Base-by-base conservation (phyloP, 2,888 invertebrate species). In the Himalopsyche kuldschensis region DNA sequence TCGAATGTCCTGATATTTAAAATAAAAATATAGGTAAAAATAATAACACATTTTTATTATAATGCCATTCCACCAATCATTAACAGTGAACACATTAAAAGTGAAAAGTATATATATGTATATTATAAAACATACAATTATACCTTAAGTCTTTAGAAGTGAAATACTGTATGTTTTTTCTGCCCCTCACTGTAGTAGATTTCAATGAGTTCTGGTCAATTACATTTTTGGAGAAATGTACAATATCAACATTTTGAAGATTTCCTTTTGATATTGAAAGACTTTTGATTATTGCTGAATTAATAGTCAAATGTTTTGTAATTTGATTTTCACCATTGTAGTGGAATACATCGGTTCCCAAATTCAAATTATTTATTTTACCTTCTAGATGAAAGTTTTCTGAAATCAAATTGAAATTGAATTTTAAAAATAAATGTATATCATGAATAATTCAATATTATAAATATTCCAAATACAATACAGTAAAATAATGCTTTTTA, bases 271-370 rank as follows among this genome's bases (percentile, higher is more conserved):
- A 87, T 11, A 89, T 87, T 78, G 88, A 87, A 1, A 93, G 87
- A 82, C 90, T 88, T 35, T 88, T 87, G 0, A 90, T 89, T 24
- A 87, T 86, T n/a, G 92, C 87, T 80, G 89, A 88, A 6, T 88
- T 78, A 47, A 92, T 88, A 55, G 78, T 87, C 88, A 92, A 93
- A 1, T 87, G 87, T 4, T 92, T 91, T 1, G 89, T 91, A 0
- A 93, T 88, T 4, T 89, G 87, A 87, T 92, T 92, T 30, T 87
- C 80, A 0, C 84, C 84, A 85, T 91, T 91, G 78, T 89, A 88
- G 75, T 90, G 89, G 86, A 93, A 89, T 24, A 94, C 88, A 87
- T 94, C 94, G 10, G 89, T 89, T 17, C 89, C 87, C 32, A 94
- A 88, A 88, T 92, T 90, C 75, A 92, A 87, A 84, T 89, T 88